Evolutionary conservation across 2,888 invertebrate species (phyloP).

Genomic region (Drosophila nr. perissopoda): DNA sequence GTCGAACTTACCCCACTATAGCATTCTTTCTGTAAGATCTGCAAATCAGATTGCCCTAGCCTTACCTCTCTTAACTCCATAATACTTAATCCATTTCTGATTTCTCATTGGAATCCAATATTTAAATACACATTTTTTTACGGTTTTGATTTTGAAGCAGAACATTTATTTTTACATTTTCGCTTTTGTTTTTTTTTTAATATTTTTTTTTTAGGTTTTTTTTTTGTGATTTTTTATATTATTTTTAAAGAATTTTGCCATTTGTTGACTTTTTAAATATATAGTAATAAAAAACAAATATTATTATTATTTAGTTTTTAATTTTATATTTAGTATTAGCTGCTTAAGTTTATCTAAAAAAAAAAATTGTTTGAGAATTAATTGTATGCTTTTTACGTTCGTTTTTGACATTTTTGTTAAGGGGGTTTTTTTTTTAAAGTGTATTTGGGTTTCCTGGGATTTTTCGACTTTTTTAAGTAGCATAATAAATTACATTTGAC

Average conservation of each 20-base stretch:
- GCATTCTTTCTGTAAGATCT: not conserved
- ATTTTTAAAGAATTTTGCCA: slow-evolving; percentile 45
- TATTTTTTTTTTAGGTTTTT: slow-evolving; percentile 19
- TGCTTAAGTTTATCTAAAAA: slow-evolving; percentile 63
- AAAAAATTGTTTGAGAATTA: slow-evolving; percentile 45
- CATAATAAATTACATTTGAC: slow-evolving; percentile 58
- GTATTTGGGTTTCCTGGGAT: slow-evolving; percentile 16
- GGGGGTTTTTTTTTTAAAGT: slow-evolving; percentile 8
- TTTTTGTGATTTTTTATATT: slow-evolving; percentile 22
- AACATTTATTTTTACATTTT: slow-evolving; percentile 68
- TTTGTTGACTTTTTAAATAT: slow-evolving; percentile 52
- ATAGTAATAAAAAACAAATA: slow-evolving; percentile 48
- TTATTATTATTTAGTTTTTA: slow-evolving; percentile 60
- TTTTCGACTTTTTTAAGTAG: slow-evolving; percentile 45
- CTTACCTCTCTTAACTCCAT: not conserved
- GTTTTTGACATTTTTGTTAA: slow-evolving; percentile 37
- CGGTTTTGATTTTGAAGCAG: slow-evolving; percentile 64
- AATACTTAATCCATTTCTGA: not conserved
- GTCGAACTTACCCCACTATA: not conserved
- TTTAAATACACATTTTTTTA: slow-evolving; percentile 38
- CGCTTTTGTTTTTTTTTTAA: slow-evolving; percentile 48
- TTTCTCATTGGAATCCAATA: not conserved
- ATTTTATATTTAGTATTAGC: slow-evolving; percentile 62
- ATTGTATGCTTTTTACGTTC: slow-evolving; percentile 41
- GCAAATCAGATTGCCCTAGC: not conserved